Conservation (phyloP, 2,113 vertebrate genomes). For the Andinoacara biseriatus region DNA sequence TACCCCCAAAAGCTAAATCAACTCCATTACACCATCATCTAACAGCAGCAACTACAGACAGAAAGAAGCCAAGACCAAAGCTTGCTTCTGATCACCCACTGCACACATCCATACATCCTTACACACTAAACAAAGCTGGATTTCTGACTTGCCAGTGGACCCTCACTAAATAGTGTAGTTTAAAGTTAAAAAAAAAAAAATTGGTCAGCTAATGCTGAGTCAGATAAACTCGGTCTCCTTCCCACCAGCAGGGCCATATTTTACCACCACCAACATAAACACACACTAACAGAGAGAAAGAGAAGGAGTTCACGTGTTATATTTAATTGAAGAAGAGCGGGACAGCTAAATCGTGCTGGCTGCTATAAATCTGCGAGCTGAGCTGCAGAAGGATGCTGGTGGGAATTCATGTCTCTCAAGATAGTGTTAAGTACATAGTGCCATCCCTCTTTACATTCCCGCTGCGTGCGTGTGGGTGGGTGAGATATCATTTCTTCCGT, state of each 20-base stretch:
- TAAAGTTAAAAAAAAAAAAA: background rate
- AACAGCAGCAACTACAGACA: background rate
- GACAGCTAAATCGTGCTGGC: conserved; percentile 15
- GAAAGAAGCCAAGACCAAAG: background rate
- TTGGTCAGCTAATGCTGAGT: no score
- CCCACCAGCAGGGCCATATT: background rate
- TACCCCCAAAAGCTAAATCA: background rate
- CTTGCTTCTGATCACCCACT: background rate
- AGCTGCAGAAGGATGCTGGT: conserved; percentile 8
- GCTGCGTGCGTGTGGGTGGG: background rate
- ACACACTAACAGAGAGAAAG: background rate
- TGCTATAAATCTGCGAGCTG: conserved; percentile 20
- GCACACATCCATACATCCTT: background rate
- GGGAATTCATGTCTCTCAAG: background rate
- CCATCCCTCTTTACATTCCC: background rate
- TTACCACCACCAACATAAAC: conserved; percentile 14
- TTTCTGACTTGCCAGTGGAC: background rate
- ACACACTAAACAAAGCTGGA: conserved; percentile 16
- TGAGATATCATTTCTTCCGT: background rate
- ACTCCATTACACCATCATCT: background rate
- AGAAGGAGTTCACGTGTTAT: background rate
- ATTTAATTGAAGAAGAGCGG: conserved; percentile 49
- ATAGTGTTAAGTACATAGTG: background rate
- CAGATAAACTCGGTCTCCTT: background rate
- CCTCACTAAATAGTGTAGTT: conserved; percentile 32